Evolutionary conservation across 2,888 invertebrate species (phyloP), one percentile per base, ranked within the genome.

Genomic region (Cephus pygmeus): DNA sequence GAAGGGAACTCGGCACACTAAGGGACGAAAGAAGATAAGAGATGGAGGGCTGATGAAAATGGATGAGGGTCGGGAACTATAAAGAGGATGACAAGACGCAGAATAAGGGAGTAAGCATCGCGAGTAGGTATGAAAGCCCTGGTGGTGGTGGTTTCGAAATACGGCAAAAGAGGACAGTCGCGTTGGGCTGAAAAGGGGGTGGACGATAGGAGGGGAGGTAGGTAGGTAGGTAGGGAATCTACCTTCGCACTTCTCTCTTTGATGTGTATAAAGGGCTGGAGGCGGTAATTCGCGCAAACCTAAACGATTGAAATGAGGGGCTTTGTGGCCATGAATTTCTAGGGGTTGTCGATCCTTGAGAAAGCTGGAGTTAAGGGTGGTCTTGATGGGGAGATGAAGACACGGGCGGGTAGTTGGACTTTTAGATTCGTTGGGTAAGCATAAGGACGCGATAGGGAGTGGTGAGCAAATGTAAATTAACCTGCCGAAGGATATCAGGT

Each of bases 201-300:
- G 34, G 34, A 6, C 4, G 73, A 12, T 0, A 1, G 34, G 73
- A 30, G 15, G 73, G n/a, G 34, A 11, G 73, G 73, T 9, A 23
- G 73, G 23, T 15, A 33, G 12, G 73, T 12, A n/a, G 12, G 35
- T n/a, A 12, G 73, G 15, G 34, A 34, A 12, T 12, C 34, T 30
- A 30, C 33, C 73, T 35, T 73, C 77, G 75, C 80, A 75, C 77
- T 75, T 80, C 80, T 82, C 79, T 80, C 85, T 85, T 85, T 85
- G 85, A 85, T 84, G 82, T 83, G 80, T 73, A 73, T 75, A 73
- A 73, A 83, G 78, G 75, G 79, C 85, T 79, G 75, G 79, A 79
- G 83, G 84, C 82, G 81, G 81, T 85, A 85, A 86, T 86, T 86
- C 86, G 84, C 84, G 82, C 86, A 79, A 83, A 84, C 82, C 82